These are phyloP conservation scores for Vollenhovia emeryi DNA, from an alignment of 1,140 invertebrate species.

Conservation along the genomic window DNA sequence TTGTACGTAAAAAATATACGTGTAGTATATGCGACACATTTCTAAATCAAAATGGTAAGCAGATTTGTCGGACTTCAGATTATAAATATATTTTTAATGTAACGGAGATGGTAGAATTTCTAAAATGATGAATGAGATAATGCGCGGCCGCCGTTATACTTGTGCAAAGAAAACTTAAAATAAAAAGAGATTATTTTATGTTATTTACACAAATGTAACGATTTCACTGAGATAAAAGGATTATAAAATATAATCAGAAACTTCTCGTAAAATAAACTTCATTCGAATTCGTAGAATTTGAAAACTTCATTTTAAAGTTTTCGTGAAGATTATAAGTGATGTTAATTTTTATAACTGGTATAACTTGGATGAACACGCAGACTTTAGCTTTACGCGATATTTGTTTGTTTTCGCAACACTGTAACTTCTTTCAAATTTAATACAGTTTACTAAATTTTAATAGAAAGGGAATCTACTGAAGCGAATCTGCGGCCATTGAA, in stretches of 20 bases:
- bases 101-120: background rate
- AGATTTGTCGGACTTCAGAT: background rate
- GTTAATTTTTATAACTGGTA: background rate
- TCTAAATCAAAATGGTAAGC: background rate
- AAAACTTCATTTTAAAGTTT: slow-evolving; percentile 20
- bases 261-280: background rate
- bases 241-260: slow-evolving; percentile 2
- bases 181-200: background rate
- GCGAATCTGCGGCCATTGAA: too few species aligned
- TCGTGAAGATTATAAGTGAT: background rate
- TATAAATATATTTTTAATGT: background rate
- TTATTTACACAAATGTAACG: background rate
- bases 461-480: too few species aligned
- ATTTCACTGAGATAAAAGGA: background rate
- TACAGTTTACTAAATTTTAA: too few species aligned
- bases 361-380: background rate
- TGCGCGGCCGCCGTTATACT: background rate
- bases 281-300: slow-evolving; percentile 1
- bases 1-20: background rate
- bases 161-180: background rate
- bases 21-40: background rate
- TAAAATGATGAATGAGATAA: background rate
- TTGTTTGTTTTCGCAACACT: background rate
- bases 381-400: slow-evolving; percentile 4
- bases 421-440: background rate